Base-by-base conservation (phyloP, 2,888 invertebrate species). In the Diadromus collaris region DNA sequence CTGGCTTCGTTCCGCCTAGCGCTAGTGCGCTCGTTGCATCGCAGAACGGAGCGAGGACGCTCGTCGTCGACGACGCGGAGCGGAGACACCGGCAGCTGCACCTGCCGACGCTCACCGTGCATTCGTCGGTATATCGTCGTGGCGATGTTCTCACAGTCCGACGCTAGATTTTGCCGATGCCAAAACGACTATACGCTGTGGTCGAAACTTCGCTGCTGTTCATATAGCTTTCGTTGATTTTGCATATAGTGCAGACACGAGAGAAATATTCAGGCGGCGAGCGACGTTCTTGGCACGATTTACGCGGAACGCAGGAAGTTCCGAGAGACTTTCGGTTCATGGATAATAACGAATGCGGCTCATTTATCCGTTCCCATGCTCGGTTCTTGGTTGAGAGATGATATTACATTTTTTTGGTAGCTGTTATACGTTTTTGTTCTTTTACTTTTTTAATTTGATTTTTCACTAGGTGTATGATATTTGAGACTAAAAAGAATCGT, bases 1-100 rank as follows among this genome's bases (percentile, higher is more conserved):
- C 16, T 58, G 58, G 44, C 51, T 75, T 61, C 61, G 61, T 75
- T 68, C 19, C 51, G 38, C 60, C 76, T 54, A 44, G 44, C 58
- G 56, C 48, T 65, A 51, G 76, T 10, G 21, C 48, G 21, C 58
- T 60, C 38, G 74, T 60, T 69, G 68, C 67, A 51, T 24, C 67
- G 54, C 2, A n/a, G 67, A 68, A 68, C 51, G 64, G 46, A 64
- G 29, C 46, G 64, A 64, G 64, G 46, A 64, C 64, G 63, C 63
- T 21, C 63, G 65, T 51, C 21, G 65, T 65, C 65, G 65, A 32
- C 65, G 41, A 51, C 51, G 61, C 13, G 44, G 38, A 41, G 38
- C 21, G 32, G 48, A 34, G 32, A 63, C 61, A 71, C 61, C 48
- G 46, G 46, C 61, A 51, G 63, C 48, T 71, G 61, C 71, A 71